These are phyloP conservation scores for Lapara coniferarum DNA, from an alignment of 2,888 invertebrate genomes.

Conservation along the genomic window DNA sequence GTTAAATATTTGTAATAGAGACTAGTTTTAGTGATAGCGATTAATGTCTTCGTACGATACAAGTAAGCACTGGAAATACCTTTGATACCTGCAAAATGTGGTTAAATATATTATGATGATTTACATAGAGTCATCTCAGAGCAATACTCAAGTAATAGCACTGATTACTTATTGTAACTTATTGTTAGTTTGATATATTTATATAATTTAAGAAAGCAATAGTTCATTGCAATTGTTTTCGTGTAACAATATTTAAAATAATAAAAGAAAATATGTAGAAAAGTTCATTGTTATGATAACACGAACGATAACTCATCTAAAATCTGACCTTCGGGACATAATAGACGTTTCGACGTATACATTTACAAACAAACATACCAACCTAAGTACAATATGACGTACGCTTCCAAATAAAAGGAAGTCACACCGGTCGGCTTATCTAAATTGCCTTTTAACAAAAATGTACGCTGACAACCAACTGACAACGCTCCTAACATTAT, in stretches of 20 bases:
- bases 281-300: slow-evolving; percentile 27
- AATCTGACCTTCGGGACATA: slow-evolving; percentile 22
- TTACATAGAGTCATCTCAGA: background rate
- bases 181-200: background rate
- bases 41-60: too few relatives aligned
- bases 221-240: background rate
- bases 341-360: slow-evolving; percentile 22
- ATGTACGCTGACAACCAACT: background rate
- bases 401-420: slow-evolving; percentile 24
- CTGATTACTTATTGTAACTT: too few relatives aligned
- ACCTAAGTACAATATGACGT: slow-evolving; percentile 18
- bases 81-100: too few relatives aligned
- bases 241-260: slow-evolving; percentile 11
- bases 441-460: slow-evolving; percentile 17
- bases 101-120: background rate
- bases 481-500: background rate
- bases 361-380: slow-evolving; percentile 28
- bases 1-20: too few relatives aligned
- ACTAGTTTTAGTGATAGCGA: too few relatives aligned
- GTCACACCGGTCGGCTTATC: slow-evolving; percentile 22
- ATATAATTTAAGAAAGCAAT: background rate
- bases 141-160: background rate
- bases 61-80: too few relatives aligned
- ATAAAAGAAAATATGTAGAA: slow-evolving; percentile 13
- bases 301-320: slow-evolving; percentile 20